Conservation (phyloP, 2,888 invertebrate genomes). For the Acronicta alni region DNA sequence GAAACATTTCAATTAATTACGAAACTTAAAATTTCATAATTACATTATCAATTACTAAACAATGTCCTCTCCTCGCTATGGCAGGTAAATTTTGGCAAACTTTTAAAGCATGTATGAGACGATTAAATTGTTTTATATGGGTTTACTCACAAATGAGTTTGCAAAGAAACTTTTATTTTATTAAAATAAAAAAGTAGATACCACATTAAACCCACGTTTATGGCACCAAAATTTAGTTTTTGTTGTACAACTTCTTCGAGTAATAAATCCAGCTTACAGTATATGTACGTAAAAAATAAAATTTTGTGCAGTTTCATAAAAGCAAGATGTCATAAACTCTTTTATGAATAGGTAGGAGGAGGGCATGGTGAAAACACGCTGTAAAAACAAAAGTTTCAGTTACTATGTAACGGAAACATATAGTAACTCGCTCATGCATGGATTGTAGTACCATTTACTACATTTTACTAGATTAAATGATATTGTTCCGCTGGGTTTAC, state of each 20-base stretch:
- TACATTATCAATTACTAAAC: neutral
- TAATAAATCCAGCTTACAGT: conserved; percentile 39
- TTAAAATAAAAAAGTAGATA: conserved; percentile 37
- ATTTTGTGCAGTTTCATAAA: conserved; percentile 46
- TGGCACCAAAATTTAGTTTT: conserved; percentile 34
- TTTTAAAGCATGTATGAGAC: neutral
- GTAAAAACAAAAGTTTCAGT: conserved; percentile 48
- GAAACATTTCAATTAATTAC: too few species aligned
- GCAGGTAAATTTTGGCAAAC: neutral
- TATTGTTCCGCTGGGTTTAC: conserved; percentile 3
- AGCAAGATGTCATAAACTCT: conserved; percentile 42
- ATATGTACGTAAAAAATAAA: conserved; percentile 39
- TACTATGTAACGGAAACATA: conserved; percentile 23
- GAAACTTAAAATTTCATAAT: neutral
- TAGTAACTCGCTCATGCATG: conserved; percentile 35
- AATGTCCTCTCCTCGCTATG: neutral
- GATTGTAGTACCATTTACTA: conserved; percentile 20
- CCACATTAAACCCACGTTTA: conserved; percentile 33
- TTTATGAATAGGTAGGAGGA: conserved; percentile 26
- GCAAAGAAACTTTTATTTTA: conserved; percentile 22
- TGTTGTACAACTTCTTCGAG: conserved; percentile 33
- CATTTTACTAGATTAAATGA: conserved; percentile 31
- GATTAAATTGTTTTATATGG: conserved; percentile 7
- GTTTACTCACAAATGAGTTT: conserved; percentile 9
- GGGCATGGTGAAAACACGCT: conserved; percentile 33